Base-by-base conservation (phyloP, 2,888 invertebrate species). In the Aethes cnicana region DNA sequence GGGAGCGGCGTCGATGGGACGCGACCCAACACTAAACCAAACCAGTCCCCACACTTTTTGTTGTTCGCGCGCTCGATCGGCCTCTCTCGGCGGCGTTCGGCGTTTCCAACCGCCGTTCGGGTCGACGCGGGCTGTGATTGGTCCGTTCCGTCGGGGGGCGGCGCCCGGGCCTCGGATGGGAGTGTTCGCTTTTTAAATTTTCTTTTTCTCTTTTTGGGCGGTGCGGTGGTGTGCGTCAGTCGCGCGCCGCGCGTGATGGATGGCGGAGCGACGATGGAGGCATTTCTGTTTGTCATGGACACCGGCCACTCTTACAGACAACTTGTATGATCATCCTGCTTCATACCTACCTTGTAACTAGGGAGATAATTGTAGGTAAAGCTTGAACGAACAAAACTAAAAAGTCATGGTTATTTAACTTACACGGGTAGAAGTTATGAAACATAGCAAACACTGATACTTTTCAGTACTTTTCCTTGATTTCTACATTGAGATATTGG, bases 11-110 rank as follows among this genome's bases (percentile, higher is more conserved):
- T 74, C 83, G 80, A 76, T 88, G 89, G 90, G 89, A 89, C 88
- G 87, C 90, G 78, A 88, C 89, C 89, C 90, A 87, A 89, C 81
- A 90, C 90, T 90, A 86, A 90, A 84, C 84, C 79, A 80, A 90
- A 84, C 84, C 79, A 80, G 85, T 86, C 81, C 81, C 82, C 75
- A 76, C 80, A 85, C 83, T 89, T 89, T 90, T 89, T 90, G 89
- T 87, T 84, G 81, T 81, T 82, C 81, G 74, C 82, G 82, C 81
- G 74, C 75, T 71, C 71, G 66, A 57, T 84, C 85, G 86, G 83
- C 64, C 69, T 68, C 74, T 71, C 74, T 83, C 85, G 88, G 81
- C 59, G 63, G 54, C 54, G 56, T 59, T 81, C 86, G 84, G 74
- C 59, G 46, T 56, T 59, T 59, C 58, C 68, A 67, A 67, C 68